A percentile compares a stretch with the other conserved stretches of the same genome.
phyloP scores from a whole-genome alignment of 2,888 invertebrate species.

The Hypercompe scribonia region DNA sequence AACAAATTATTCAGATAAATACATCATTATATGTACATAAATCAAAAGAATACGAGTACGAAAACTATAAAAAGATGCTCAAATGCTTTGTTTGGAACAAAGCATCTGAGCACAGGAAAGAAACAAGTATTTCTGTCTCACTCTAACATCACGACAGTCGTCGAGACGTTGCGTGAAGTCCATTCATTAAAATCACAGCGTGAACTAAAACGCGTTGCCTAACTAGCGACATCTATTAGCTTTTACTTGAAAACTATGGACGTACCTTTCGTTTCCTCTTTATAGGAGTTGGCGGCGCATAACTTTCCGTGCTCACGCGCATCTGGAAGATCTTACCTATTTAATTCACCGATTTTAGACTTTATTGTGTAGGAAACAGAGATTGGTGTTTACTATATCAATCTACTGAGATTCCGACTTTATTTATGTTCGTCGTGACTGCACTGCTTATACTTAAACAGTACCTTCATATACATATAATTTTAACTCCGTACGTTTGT shows the following conservation, averaged over 20 bases:
- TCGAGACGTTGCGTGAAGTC: slow-evolving; percentile 37
- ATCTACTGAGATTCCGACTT: slow-evolving; percentile 66
- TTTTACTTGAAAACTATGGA: slow-evolving; percentile 52
- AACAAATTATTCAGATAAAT: slow-evolving; percentile 57
- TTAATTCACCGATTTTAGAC: slow-evolving; percentile 48
- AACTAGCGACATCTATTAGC: slow-evolving; percentile 61
- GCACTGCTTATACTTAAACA: slow-evolving; percentile 57
- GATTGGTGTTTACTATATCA: slow-evolving; percentile 49
- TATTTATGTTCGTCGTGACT: slow-evolving; percentile 85
- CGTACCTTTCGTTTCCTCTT: slow-evolving; percentile 53
- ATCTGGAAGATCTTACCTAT: slow-evolving; percentile 55
- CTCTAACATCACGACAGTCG: slow-evolving; percentile 49
- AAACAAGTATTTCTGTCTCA: slow-evolving; percentile 40
- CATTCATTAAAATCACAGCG: slow-evolving; percentile 54
- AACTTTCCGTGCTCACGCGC: slow-evolving; percentile 76
- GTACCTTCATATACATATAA: slow-evolving; percentile 43
- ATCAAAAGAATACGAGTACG: slow-evolving; percentile 43
- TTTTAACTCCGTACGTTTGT: slow-evolving; percentile 38
- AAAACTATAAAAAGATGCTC: slow-evolving; percentile 23
- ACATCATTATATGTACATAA: slow-evolving; percentile 43
- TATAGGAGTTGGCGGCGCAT: slow-evolving; percentile 41
- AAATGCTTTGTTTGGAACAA: slow-evolving; percentile 51
- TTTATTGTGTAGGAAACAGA: slow-evolving; percentile 45
- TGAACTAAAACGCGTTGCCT: slow-evolving; percentile 53
- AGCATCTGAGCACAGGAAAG: slow-evolving; percentile 29